Conservation (phyloP, 1,140 invertebrate species). For the Pinna nobilis region DNA sequence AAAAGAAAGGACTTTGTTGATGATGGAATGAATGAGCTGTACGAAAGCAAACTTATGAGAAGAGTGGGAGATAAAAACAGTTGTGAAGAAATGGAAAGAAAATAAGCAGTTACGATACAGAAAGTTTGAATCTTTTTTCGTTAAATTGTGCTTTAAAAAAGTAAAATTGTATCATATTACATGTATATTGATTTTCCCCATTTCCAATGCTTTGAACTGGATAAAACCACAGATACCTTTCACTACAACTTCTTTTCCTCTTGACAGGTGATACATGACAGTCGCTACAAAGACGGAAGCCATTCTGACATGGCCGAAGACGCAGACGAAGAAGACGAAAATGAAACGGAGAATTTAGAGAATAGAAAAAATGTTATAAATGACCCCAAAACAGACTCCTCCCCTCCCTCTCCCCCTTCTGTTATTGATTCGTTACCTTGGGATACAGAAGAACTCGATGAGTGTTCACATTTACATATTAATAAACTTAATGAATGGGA, state of each 20-base stretch:
- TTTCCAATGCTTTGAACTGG: too few relatives aligned
- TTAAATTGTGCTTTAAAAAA: neutral
- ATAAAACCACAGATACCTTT: too few relatives aligned
- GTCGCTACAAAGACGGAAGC: slow-evolving; percentile 9
- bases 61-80: too few relatives aligned
- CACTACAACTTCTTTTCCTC: too few relatives aligned
- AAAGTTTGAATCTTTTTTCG: neutral
- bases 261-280: slow-evolving; percentile 19
- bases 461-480: slow-evolving; percentile 56
- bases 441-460: slow-evolving; percentile 55
- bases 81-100: too few relatives aligned
- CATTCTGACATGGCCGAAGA: slow-evolving; percentile 42
- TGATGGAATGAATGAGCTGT: too few relatives aligned
- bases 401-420: neutral
- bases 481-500: slow-evolving; percentile 74
- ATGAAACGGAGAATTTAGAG: slow-evolving; percentile 41
- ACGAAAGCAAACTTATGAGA: too few relatives aligned
- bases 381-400: slow-evolving; percentile 1
- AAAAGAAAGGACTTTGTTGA: too few relatives aligned
- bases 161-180: neutral
- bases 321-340: slow-evolving; percentile 49
- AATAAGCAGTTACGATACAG: neutral
- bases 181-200: neutral
- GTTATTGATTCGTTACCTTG: slow-evolving; percentile 41
- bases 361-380: slow-evolving; percentile 25